Conservation (phyloP, 2,113 vertebrate species). For the Trematocara macrostoma region DNA sequence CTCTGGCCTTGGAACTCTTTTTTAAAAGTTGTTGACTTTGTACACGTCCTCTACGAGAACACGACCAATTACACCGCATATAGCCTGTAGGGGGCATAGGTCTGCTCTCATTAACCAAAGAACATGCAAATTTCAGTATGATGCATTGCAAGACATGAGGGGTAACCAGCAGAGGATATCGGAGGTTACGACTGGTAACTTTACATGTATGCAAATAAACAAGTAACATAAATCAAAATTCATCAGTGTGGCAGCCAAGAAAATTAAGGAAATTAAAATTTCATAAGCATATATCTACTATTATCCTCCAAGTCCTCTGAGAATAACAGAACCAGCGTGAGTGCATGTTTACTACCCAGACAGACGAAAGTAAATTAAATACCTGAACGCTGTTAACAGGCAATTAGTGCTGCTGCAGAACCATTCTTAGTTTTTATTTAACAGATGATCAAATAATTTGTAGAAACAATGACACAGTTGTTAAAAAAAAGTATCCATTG, state of each 20-base stretch:
- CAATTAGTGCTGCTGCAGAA: neutral
- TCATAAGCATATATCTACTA: neutral
- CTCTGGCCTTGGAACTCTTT: neutral
- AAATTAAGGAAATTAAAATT: neutral
- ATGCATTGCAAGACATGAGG: neutral
- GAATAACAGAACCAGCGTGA: neutral
- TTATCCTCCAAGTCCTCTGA: neutral
- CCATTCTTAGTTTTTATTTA: neutral
- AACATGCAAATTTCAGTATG: neutral
- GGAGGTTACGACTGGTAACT: neutral
- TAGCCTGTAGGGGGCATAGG: neutral
- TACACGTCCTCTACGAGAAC: neutral
- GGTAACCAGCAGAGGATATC: neutral
- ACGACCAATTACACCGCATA: neutral
- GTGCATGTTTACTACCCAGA: neutral
- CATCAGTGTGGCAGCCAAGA: neutral
- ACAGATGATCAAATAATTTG: neutral
- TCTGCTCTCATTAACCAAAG: neutral
- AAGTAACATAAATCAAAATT: neutral
- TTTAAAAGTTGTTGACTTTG: neutral
- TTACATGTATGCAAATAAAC: neutral
- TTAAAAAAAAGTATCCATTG: conserved; percentile 14
- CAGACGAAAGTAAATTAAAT: neutral
- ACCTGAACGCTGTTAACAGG: conserved; percentile 15
- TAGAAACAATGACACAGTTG: conserved; percentile 21